Conservation (phyloP, 2,888 invertebrate species). For the Smittia sp. region DNA sequence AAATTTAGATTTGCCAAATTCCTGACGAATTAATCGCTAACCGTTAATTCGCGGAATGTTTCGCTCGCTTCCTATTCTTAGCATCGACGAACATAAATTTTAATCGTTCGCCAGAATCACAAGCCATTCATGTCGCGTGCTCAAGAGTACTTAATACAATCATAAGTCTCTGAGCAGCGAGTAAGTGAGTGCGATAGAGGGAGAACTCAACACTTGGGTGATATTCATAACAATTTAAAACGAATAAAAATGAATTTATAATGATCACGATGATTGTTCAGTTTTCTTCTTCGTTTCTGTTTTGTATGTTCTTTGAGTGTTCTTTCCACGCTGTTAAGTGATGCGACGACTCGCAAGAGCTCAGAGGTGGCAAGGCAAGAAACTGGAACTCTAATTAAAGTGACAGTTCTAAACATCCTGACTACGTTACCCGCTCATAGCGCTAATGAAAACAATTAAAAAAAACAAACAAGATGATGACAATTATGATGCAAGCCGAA, state of each 20-base stretch:
- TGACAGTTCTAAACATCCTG: not conserved
- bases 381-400: not conserved
- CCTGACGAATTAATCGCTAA: not conserved
- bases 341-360: not conserved
- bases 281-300: not conserved
- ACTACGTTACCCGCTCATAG: not conserved
- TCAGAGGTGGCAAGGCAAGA: not conserved
- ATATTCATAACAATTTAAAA: conserved; percentile 34
- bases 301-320: not conserved
- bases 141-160: conserved; percentile 31
- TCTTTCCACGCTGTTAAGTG: not conserved
- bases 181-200: too few relatives aligned
- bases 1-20: conserved; percentile 5
- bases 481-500: conserved; percentile 23
- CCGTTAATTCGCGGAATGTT: not conserved
- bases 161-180: not conserved
- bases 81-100: conserved; percentile 5
- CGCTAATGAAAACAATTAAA: conserved; percentile 29
- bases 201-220: conserved; percentile 24
- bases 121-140: conserved; percentile 24
- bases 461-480: conserved; percentile 31
- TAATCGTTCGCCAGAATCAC: not conserved
- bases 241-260: conserved; percentile 29
- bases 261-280: conserved; percentile 33
- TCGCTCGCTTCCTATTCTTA: not conserved